Evolutionary conservation across 2,113 vertebrate species (phyloP).

Genomic region (Phycodurus eques): DNA sequence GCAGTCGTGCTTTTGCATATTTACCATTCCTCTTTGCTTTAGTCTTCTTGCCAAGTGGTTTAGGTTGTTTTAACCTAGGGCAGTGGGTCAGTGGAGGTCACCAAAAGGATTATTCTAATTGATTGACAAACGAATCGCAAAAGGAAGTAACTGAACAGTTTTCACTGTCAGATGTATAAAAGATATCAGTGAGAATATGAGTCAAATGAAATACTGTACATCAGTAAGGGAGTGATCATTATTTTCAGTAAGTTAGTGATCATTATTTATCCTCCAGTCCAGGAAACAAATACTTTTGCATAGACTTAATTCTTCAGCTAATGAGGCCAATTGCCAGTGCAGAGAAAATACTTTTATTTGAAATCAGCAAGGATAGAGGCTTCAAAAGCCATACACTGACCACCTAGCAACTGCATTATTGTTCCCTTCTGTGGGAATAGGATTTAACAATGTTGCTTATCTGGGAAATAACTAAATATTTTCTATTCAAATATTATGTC

Average conservation of each 20-base stretch:
- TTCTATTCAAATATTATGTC: background rate
- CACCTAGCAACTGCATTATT: background rate
- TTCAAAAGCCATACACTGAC: background rate
- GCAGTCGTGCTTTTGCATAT: constrained; percentile 45
- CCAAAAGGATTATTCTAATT: constrained; percentile 55
- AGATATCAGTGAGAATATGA: background rate
- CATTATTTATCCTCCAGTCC: background rate
- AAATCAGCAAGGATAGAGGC: background rate
- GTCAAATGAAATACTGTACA: background rate
- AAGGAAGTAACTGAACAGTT: constrained; percentile 6
- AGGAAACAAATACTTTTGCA: background rate
- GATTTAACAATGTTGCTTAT: background rate
- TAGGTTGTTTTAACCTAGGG: constrained; percentile 32
- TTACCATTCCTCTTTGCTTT: constrained; percentile 63
- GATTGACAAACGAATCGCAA: constrained; percentile 38
- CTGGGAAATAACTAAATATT: background rate
- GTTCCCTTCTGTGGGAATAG: background rate
- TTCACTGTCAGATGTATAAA: constrained; percentile 12
- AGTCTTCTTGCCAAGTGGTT: constrained; percentile 54
- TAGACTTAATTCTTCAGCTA: background rate
- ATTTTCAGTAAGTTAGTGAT: background rate
- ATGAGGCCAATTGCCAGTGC: background rate
- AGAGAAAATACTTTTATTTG: background rate
- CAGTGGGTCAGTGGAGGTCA: constrained; percentile 54
- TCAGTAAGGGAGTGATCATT: background rate